A percentile compares a stretch with the other conserved stretches of the same genome.
Conservation (phyloP, 2,888 invertebrate genomes). For the Choristoneura rosaceana region DNA sequence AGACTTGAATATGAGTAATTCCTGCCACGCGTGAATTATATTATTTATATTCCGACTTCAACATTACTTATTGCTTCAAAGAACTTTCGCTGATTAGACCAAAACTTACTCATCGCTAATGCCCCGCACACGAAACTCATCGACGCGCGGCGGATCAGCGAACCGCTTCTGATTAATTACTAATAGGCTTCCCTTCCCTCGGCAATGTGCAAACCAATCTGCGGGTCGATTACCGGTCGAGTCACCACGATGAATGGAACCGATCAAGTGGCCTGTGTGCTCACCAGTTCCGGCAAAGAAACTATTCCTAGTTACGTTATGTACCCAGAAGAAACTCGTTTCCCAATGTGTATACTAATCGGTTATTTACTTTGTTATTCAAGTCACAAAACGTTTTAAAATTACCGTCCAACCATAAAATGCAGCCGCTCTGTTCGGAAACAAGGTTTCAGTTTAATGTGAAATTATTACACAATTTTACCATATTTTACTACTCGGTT, state of each 20-base stretch:
- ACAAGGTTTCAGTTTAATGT: slow-evolving; percentile 1
- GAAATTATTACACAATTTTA: slow-evolving; percentile 9
- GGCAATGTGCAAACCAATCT: slow-evolving; percentile 20
- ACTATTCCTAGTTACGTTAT: neutral
- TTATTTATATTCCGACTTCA: neutral
- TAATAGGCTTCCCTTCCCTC: slow-evolving; percentile 9
- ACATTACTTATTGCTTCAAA: neutral
- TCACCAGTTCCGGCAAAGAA: neutral
- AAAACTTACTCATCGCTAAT: slow-evolving; percentile 2
- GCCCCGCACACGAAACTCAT: slow-evolving; percentile 11
- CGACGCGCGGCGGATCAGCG: slow-evolving; percentile 20
- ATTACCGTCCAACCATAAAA: slow-evolving; percentile 2
- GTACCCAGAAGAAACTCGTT: neutral
- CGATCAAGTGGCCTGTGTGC: neutral
- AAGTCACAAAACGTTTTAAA: slow-evolving; percentile 3
- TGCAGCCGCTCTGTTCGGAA: slow-evolving; percentile 8
- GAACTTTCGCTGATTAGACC: slow-evolving; percentile 2
- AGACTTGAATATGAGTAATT: neutral
- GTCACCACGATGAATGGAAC: neutral
- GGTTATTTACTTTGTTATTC: neutral
- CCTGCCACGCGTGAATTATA: neutral
- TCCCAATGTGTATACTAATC: neutral
- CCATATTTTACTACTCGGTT: slow-evolving; percentile 23
- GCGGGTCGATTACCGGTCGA: neutral
- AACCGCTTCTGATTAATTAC: slow-evolving; percentile 28